Base-by-base conservation (phyloP, 2,113 vertebrate species). In the Meleagris gallopavo region DNA sequence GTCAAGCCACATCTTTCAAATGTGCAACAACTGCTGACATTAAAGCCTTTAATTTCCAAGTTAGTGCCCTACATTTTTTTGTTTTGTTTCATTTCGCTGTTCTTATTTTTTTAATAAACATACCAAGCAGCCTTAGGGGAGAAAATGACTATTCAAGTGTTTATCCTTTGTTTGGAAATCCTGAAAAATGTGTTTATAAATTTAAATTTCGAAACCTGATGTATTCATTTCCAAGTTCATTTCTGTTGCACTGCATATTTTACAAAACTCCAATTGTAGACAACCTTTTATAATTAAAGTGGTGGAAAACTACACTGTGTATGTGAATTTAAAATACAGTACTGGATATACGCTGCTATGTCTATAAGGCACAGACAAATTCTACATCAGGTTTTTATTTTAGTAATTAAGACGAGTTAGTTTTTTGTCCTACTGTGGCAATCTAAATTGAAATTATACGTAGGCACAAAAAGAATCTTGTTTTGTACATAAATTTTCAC, bases 1-100 rank as follows among this genome's bases (percentile, higher is more conserved):
- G 88, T 83, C 89, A 95, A 96, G 93, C 87, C 93, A 95, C 87
- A 93, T 86, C 87, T 95, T 94, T 91, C 81, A 97, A 95, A 90
- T 41, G 34, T 41, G 8, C 70, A 93, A 86, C 58, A 90, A 96
- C 52, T 64, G 86, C 85, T 91, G 73, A 83, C 88, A 97, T 89
- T 58, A 88, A 96, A 96, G 76, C 52, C 46, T 84, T 88, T 55
- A 46, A 73, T 89, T 94, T 94, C 78, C 84, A 93, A 93, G 45
- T 82, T 86, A 67, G 74, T 76, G 54, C 83, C 74, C 81, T 46
- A 67, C 25, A 73, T 45, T 16, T 85, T 90, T 52, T 58, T 92
- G 81, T 24, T 22, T 91, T 83, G 29, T 19, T 83, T 88, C 45
- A 67, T 94, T 88, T 84, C 84, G 52, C 40, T 87, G 57, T 36